Conservation (phyloP, 2,888 invertebrate genomes). For the Rhamnusium bicolor region DNA sequence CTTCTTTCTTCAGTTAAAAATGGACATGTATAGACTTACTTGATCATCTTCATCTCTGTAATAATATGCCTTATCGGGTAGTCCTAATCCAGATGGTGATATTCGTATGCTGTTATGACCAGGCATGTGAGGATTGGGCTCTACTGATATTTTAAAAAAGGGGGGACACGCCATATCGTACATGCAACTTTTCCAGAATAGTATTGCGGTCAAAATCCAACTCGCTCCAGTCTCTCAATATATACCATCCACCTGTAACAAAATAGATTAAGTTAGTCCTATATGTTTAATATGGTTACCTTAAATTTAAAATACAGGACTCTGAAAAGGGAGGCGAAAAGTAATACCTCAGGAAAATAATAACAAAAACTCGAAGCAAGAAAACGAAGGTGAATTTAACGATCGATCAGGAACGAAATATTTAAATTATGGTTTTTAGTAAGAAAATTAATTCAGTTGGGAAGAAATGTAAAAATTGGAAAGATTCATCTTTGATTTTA, state of each 20-base stretch:
- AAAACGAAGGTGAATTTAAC: too few species aligned
- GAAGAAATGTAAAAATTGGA: too few species aligned
- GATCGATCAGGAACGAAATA: too few species aligned
- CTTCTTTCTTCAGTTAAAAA: too few species aligned
- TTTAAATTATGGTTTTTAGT: too few species aligned
- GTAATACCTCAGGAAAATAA: too few species aligned
- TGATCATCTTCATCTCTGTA: conserved; percentile 68
- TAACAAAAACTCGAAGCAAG: too few species aligned
- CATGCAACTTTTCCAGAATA: conserved; percentile 70
- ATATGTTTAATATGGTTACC: too few species aligned
- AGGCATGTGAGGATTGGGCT: conserved; percentile 71
- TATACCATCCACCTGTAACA: conserved; percentile 73
- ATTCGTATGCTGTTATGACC: conserved; percentile 72
- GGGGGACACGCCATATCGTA: conserved; percentile 72
- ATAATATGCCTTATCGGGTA: conserved; percentile 74
- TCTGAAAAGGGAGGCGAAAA: too few species aligned
- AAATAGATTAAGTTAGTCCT: not conserved
- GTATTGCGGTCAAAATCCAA: conserved; percentile 68
- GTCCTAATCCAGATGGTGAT: conserved; percentile 73
- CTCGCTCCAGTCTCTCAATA: conserved; percentile 69
- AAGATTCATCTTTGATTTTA: too few species aligned
- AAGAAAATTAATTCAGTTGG: too few species aligned
- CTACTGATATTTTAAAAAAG: conserved; percentile 73
- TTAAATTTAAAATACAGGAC: too few species aligned
- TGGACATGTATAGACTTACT: conserved; percentile 64